Evolutionary conservation across 2,888 invertebrate genomes (phyloP), one percentile per base, ranked within the genome.

Genomic region (Athrips mouffetella): DNA sequence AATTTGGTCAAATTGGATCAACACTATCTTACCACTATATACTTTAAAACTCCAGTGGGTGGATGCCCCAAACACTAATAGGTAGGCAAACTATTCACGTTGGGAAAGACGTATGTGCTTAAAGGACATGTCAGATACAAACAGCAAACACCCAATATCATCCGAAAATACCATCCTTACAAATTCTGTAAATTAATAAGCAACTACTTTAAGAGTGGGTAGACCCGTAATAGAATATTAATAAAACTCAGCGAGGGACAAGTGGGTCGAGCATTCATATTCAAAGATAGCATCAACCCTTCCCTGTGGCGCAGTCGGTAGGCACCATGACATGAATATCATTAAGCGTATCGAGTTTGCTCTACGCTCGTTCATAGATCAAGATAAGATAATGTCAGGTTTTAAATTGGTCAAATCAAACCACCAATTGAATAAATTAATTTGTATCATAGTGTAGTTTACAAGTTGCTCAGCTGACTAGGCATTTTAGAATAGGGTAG

Each of bases 321-420:
- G 35, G 7, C 7, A 8, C 8, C 10, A 37, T 11, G 15, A 10
- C 39, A 71, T 80, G 81, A 76, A 84, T 82, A 81, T 78, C 70
- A 80, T 81, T 80, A 80, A 53, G 53, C 48, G 67, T 76, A 76
- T 80, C 72, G 63, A 60, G 63, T 79, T 79, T 30, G 30, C 30
- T 6, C 60, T 51, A 49, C 50, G 57, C 55, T 52, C 49, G 51
- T 57, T 52, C 58, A 63, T n/a, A 30, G 11, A 30, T 30, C 50
- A 56, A 56, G 58, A 62, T 58, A 21, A 60, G 68, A 74, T 71
- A 63, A 56, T 7, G 35, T 16, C 2, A 2, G 20, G 40, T 42
- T 48, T 48, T 42, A 48, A 48, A 48, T 41, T 58, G 46, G 18
- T 44, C 52, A 59, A 56, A 35, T n/a, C 35, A 10, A 15, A 35